phyloP scores from a whole-genome alignment of 2,888 invertebrate species.

The Syrphus vitripennis region DNA sequence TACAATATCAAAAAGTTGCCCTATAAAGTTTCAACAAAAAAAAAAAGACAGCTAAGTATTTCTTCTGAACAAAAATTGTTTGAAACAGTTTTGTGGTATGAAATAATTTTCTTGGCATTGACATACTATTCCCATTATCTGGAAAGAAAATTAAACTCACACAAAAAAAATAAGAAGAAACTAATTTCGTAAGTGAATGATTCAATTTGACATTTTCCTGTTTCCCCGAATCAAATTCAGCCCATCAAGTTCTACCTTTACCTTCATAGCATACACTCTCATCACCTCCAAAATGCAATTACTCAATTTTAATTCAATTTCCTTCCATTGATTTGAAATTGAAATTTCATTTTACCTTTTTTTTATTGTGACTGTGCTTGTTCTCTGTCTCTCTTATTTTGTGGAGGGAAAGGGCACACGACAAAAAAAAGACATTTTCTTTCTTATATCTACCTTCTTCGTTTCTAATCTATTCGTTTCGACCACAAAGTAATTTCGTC shows the following conservation, averaged over 20 bases:
- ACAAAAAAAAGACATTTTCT: constrained; percentile 3
- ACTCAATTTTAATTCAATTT: constrained; percentile 60
- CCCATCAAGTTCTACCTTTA: background rate
- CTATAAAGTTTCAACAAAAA: too few species aligned
- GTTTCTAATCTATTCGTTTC: constrained; percentile 33
- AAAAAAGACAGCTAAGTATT: too few species aligned
- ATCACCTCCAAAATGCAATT: constrained; percentile 39
- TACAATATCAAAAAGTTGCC: too few species aligned
- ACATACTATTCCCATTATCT: background rate
- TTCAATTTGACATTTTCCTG: background rate
- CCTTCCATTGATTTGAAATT: constrained; percentile 39
- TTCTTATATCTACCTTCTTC: background rate
- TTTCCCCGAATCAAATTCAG: background rate
- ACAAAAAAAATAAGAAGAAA: background rate
- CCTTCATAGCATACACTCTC: background rate
- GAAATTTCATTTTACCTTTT: constrained; percentile 14
- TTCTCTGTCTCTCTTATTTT: too few species aligned
- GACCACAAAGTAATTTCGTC: constrained; percentile 48
- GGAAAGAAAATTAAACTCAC: background rate
- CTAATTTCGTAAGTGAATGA: background rate
- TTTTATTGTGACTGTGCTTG: background rate
- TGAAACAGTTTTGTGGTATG: background rate
- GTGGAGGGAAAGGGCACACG: background rate
- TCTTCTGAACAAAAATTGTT: background rate
- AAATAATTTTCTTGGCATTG: background rate